Evolutionary conservation across 2,888 invertebrate species (phyloP), one percentile per base, ranked within the genome.

Genomic region (Drosophila nr. perissopoda): DNA sequence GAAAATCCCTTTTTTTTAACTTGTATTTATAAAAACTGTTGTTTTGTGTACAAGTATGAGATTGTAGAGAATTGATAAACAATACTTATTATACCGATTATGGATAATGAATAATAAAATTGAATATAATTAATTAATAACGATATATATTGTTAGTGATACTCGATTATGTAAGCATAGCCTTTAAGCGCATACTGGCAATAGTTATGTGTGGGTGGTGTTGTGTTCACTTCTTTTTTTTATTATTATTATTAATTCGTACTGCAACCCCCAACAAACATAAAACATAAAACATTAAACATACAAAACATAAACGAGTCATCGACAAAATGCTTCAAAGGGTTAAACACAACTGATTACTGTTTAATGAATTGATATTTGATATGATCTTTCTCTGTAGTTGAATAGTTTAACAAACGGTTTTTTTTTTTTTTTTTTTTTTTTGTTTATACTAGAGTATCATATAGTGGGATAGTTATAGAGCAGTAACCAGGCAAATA

Each of bases 121-220:
- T 51, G 74, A 59, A 49, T 64, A 76, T 64, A 76, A 45, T 45
- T 67, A 34, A 69, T 70, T 69, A 69, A 82, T 80, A 89, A 84
- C 87, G 78, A 74, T 83, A 89, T 72, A 87, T 83, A 83, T 82
- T 83, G 84, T 85, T 83, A 86, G 86, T 86, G 90, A 86, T 86
- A 86, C 88, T 86, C 81, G 81, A 74, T 85, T 85, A 71, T 89
- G 73, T 87, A 89, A 87, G 88, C 75, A 64, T 83, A 87, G 77
- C 68, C 61, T 61, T 64, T 86, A 84, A 88, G 84, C 83, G 79
- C 83, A 80, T 67, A 72, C 66, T 76, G 68, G 68, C 77, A 67
- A 68, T 59, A 52, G 29, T 53, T 61, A 45, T 73, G 64, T 75
- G 69, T 64, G 68, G 56, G 58, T 67, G 56, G 31, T 64, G 57